These are phyloP conservation scores for Plodia interpunctella DNA, from an alignment of 1,140 invertebrate genomes.

Conservation along the genomic window DNA sequence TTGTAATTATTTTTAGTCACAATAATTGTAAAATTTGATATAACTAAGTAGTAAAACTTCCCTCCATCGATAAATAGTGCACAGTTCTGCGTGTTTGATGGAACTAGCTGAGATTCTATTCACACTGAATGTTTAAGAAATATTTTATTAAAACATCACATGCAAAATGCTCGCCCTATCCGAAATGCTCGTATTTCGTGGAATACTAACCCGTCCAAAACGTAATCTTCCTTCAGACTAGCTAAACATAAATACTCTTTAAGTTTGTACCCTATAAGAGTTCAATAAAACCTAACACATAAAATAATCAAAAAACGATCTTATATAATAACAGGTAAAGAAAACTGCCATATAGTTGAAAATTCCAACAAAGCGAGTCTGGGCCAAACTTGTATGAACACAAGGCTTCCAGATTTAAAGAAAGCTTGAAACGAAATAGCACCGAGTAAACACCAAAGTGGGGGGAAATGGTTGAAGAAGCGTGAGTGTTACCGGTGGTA, in stretches of 20 bases:
- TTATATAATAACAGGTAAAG: constrained; percentile 29
- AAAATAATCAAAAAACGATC: constrained; percentile 39
- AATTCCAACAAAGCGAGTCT: constrained; percentile 27
- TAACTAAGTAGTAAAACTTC: constrained; percentile 11
- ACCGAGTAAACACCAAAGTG: constrained; percentile 60
- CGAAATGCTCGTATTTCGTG: constrained; percentile 9
- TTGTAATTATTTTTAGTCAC: constrained; percentile 20
- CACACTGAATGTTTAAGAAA: not conserved
- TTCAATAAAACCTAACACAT: constrained; percentile 33
- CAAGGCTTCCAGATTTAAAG: constrained; percentile 32
- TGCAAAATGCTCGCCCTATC: not conserved
- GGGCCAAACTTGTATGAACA: constrained; percentile 40
- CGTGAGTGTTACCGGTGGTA: constrained; percentile 45
- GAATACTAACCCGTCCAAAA: constrained; percentile 27
- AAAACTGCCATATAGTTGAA: constrained; percentile 22
- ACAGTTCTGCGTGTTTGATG: not conserved
- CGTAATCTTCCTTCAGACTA: constrained; percentile 30
- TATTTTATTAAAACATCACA: constrained; percentile 17
- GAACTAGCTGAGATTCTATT: constrained; percentile 43
- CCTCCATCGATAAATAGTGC: constrained; percentile 5
- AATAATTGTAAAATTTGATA: constrained; percentile 21
- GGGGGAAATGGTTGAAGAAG: constrained; percentile 24
- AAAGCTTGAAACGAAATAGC: constrained; percentile 52
- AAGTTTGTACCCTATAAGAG: constrained; percentile 40
- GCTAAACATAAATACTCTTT: constrained; percentile 43